These are phyloP conservation scores for Drosophila vallismaia DNA, from an alignment of 2,888 invertebrate species.

Conservation along the genomic window DNA sequence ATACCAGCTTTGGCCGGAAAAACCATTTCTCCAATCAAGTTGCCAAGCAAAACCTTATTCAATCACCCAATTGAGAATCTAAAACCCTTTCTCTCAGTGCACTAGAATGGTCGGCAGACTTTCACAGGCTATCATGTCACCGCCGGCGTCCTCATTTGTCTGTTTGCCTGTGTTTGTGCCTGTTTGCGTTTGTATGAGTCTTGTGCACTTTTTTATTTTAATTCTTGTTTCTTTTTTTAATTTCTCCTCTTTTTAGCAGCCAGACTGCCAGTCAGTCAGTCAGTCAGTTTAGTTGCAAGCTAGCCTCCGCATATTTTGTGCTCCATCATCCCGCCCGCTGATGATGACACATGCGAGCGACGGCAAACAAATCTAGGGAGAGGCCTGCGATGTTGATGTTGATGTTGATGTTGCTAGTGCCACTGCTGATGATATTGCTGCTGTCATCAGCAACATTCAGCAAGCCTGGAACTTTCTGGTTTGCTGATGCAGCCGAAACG, in stretches of 20 bases:
- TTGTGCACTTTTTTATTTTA: slow-evolving; percentile 37
- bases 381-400: slow-evolving; percentile 31
- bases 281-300: slow-evolving; percentile 64
- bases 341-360: slow-evolving; percentile 73
- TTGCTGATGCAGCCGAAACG: slow-evolving; percentile 27
- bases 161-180: slow-evolving; percentile 45
- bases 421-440: slow-evolving; percentile 57
- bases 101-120: slow-evolving; percentile 47
- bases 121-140: slow-evolving; percentile 73
- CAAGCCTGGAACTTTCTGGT: slow-evolving; percentile 42
- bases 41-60: no score
- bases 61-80: background rate
- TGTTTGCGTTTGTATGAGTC: background rate
- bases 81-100: slow-evolving; percentile 5
- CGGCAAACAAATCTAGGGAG: slow-evolving; percentile 63
- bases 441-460: slow-evolving; percentile 64
- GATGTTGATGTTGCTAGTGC: slow-evolving; percentile 26
- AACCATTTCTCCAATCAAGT: no score
- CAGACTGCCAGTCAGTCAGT: slow-evolving; percentile 41
- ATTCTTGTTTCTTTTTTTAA: slow-evolving; percentile 32
- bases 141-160: slow-evolving; percentile 76
- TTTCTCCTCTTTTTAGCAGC: slow-evolving; percentile 47
- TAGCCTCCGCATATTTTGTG: slow-evolving; percentile 68
- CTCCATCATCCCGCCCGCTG: slow-evolving; percentile 70
- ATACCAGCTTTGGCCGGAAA: background rate